A percentile compares a stretch with the other conserved stretches of the same genome.
These are phyloP conservation scores for Enteromius thamalakanensis DNA, from an alignment of 2,797 vertebrate genomes.

Conservation along the genomic window DNA sequence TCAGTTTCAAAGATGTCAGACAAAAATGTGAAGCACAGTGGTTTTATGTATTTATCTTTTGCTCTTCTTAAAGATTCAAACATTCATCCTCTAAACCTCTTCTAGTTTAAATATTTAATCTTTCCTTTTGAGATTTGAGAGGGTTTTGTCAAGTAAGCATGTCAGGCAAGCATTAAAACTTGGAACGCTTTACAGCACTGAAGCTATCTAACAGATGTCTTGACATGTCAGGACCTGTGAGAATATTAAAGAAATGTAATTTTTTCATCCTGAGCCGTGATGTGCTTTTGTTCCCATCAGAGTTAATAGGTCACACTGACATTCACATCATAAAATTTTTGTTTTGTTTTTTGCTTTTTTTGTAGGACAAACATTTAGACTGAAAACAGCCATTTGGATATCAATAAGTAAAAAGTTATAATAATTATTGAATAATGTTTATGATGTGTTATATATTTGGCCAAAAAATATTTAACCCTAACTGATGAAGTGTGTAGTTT, in stretches of 20 bases:
- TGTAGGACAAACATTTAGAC: too few species aligned
- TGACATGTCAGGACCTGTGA: background rate
- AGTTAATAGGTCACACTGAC: background rate
- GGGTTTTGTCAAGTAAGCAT: conserved; percentile 37
- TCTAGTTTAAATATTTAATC: conserved; percentile 60
- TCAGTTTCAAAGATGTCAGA: background rate
- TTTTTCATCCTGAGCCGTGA: background rate
- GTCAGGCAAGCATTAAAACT: conserved; percentile 26
- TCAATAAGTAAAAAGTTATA: background rate
- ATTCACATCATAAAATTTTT: background rate
- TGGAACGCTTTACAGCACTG: conserved; percentile 16
- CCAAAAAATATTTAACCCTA: background rate
- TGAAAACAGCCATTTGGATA: background rate
- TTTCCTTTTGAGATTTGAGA: conserved; percentile 32
- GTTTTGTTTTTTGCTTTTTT: too few species aligned
- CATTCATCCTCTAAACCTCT: conserved; percentile 45
- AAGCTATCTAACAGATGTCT: conserved; percentile 7
- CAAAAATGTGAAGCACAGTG: background rate
- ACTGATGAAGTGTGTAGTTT: background rate
- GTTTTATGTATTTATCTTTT: conserved; percentile 21
- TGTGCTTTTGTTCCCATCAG: background rate
- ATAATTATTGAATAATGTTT: background rate
- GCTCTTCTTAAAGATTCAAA: conserved; percentile 14
- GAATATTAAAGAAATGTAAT: conserved; percentile 3
- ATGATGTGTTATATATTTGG: background rate